Conservation (phyloP, 2,888 invertebrate genomes). For the Congeria kusceri region DNA sequence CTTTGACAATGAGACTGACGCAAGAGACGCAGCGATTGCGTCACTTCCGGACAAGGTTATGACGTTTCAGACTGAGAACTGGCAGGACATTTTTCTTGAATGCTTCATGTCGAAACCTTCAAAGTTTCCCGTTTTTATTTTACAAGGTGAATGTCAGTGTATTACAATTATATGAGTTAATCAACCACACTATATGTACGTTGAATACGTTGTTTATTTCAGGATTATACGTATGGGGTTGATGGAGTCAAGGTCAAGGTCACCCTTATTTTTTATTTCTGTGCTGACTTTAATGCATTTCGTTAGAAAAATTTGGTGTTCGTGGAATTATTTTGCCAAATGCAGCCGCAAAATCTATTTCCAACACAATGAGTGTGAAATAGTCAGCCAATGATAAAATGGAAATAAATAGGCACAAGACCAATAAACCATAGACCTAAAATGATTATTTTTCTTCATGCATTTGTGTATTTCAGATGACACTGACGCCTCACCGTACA, state of each 20-base stretch:
- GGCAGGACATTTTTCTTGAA: slow-evolving; percentile 70
- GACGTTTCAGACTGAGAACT: slow-evolving; percentile 54
- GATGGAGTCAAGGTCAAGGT: too few species aligned
- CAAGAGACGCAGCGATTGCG: slow-evolving; percentile 57
- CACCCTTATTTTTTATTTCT: too few species aligned
- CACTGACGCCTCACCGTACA: slow-evolving; percentile 58
- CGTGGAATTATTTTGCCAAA: too few species aligned
- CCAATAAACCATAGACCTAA: background rate
- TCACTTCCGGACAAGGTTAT: slow-evolving; percentile 71
- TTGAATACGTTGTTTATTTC: too few species aligned
- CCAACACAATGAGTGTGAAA: too few species aligned
- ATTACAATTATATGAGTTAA: background rate
- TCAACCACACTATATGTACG: too few species aligned
- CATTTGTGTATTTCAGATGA: slow-evolving; percentile 59
- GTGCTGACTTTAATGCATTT: too few species aligned
- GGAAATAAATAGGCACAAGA: background rate
- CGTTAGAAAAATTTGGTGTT: too few species aligned
- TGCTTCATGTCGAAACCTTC: slow-evolving; percentile 68
- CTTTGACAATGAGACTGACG: slow-evolving; percentile 68
- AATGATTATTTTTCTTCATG: background rate
- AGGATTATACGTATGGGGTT: too few species aligned
- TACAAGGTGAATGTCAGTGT: slow-evolving; percentile 65
- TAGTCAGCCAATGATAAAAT: background rate
- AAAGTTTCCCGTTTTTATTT: slow-evolving; percentile 69
- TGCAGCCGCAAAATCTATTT: too few species aligned